A percentile compares a stretch with the other conserved stretches of the same genome.
These are phyloP conservation scores for Hydropotes inermis DNA, from an alignment of 2,113 vertebrate species.

Conservation along the genomic window DNA sequence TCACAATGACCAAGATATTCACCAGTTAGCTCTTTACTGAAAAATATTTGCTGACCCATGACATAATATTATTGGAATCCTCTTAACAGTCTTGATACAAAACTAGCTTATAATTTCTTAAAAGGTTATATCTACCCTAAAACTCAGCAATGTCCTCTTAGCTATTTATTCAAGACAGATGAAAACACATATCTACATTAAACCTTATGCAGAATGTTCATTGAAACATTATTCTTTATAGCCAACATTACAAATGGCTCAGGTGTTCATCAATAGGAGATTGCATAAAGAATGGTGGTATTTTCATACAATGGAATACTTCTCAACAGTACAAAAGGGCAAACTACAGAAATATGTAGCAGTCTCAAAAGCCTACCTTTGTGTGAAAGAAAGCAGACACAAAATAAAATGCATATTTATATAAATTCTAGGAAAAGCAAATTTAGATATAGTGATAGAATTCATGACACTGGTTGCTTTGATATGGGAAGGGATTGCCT, in stretches of 20 bases:
- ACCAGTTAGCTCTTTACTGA: neutral
- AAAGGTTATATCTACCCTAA: neutral
- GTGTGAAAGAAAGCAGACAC: neutral
- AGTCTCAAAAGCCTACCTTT: neutral
- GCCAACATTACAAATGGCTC: neutral
- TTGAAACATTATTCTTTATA: neutral
- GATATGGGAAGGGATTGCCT: neutral
- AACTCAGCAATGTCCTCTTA: neutral
- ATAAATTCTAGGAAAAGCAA: neutral
- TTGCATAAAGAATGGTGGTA: neutral
- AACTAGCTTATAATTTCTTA: neutral
- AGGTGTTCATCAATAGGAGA: neutral
- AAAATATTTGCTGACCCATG: neutral
- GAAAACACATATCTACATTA: neutral
- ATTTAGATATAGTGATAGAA: neutral
- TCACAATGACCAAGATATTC: neutral
- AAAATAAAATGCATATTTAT: neutral
- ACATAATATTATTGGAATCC: neutral
- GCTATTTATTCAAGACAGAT: neutral
- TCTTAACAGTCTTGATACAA: neutral
- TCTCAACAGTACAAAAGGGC: neutral
- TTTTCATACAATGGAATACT: neutral
- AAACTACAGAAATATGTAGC: neutral
- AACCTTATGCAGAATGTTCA: neutral
- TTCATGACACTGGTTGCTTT: neutral